A percentile compares a stretch with the other conserved stretches of the same genome.
These are phyloP conservation scores for Glaucopsyche alexis DNA, from an alignment of 2,888 invertebrate genomes.

Conservation along the genomic window DNA sequence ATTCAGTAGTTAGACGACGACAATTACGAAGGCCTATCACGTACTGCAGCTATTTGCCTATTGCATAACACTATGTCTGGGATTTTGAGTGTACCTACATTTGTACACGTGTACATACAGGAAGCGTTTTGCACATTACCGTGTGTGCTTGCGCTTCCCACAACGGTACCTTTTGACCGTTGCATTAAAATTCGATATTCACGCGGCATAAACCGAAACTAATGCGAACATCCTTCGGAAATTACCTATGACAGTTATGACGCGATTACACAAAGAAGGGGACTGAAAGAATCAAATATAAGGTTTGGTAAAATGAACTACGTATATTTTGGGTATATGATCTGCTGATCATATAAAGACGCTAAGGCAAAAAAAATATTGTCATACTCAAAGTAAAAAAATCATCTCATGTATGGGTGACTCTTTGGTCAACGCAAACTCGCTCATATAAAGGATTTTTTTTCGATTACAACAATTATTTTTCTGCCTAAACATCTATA, in stretches of 20 bases:
- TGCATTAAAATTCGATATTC: conserved; percentile 31
- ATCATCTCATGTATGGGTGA: too few species aligned
- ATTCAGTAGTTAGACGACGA: background rate
- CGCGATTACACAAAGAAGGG: background rate
- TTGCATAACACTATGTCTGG: conserved; percentile 9
- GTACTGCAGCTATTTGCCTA: background rate
- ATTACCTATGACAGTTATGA: background rate
- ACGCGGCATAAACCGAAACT: conserved; percentile 12
- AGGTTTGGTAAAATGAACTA: too few species aligned
- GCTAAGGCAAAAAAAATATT: too few species aligned
- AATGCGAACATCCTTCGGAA: conserved; percentile 11
- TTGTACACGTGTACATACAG: conserved; percentile 31
- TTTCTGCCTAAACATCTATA: too few species aligned
- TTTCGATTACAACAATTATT: too few species aligned
- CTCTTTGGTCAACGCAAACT: too few species aligned
- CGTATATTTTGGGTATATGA: too few species aligned
- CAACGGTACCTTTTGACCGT: conserved; percentile 31
- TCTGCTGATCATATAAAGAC: too few species aligned
- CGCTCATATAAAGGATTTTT: too few species aligned
- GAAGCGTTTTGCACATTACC: conserved; percentile 49
- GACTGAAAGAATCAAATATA: too few species aligned
- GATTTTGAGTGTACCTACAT: conserved; percentile 12
- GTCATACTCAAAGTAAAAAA: too few species aligned
- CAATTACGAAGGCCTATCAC: background rate
- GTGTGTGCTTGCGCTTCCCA: conserved; percentile 40